Evolutionary conservation across 1,140 invertebrate genomes (phyloP), one percentile per base, ranked within the genome.

Genomic region (Eulimnadia texana): DNA sequence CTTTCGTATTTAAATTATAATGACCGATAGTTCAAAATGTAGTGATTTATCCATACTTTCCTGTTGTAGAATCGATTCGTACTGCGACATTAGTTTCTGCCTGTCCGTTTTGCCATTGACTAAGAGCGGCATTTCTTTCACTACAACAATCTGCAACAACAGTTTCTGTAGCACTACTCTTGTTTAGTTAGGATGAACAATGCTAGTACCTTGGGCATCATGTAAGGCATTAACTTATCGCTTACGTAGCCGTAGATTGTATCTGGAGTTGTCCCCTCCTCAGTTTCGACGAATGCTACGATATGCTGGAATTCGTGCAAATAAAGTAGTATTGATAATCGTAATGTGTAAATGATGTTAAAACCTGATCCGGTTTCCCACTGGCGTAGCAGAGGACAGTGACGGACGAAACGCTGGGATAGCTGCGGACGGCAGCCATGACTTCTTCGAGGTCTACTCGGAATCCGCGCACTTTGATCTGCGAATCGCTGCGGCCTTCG

Each of bases 71-170:
- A 42, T 42, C n/a, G 52, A 23, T n/a, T 64, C 84, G 62, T 88
- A 90, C 64, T 77, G 76, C 66, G 82, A 82, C 47, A 90, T 70
- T 24, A 91, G 70, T 0, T 76, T 71, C 69, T 90, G 88, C 60
- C 88, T 76, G 71, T 93, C 88, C 10, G 84, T 82, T 76, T 92
- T 93, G 3, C 88, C 88, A 71, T 91, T 93, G 0, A 86, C 84
- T 11, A 91, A 71, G 2, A 88, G 72, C 0, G 88, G 89, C 61
- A 92, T 80, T 3, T 70, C 77, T 9, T 88, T 82, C 3, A 90
- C 70, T 1, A 86, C 70, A 6, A 88, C 76, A 0, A 90, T 78
- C 76, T 82, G 70, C 23, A 42, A 42, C n/a, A n/a, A n/a, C n/a
- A 74, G 72, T 58, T 55, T 64, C n/a, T n/a, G n/a, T n/a, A n/a